These are phyloP conservation scores for Caenorhabditis afra DNA, from an alignment of 2,888 invertebrate species.

Conservation along the genomic window DNA sequence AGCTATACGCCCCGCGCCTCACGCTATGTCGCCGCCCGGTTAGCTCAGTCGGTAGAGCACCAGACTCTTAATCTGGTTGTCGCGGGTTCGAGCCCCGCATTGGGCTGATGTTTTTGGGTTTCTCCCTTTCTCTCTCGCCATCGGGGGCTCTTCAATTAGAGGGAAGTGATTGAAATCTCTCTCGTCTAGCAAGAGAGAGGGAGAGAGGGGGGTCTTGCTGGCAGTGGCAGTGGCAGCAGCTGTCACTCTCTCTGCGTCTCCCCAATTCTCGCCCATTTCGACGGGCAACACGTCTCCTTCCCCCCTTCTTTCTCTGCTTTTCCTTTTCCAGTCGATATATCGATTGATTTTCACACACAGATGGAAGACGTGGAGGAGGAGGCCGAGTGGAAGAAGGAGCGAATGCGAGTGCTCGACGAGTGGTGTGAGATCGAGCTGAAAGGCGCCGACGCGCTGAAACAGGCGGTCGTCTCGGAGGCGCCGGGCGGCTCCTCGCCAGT, in stretches of 20 bases:
- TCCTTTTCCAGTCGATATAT: constrained; percentile 1
- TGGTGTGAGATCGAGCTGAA: constrained; percentile 67
- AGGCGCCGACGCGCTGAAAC: constrained; percentile 48
- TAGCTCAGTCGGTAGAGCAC: constrained; percentile 80
- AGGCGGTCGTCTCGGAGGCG: constrained; percentile 43
- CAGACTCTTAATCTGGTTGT: constrained; percentile 80
- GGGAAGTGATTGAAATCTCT: too few relatives aligned
- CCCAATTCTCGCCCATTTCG: constrained; percentile 1
- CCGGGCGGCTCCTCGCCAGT: not conserved
- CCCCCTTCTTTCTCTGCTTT: not conserved
- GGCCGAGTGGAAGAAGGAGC: constrained; percentile 60
- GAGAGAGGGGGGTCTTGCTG: too few relatives aligned
- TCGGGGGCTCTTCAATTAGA: too few relatives aligned
- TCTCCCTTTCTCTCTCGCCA: too few relatives aligned
- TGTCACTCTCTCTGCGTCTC: not conserved
- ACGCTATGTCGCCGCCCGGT: constrained; percentile 66
- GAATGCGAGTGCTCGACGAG: constrained; percentile 62
- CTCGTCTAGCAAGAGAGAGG: too few relatives aligned
- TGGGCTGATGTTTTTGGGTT: constrained; percentile 65
- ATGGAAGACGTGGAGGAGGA: constrained; percentile 52
- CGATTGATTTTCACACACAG: not conserved
- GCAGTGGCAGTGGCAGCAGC: too few relatives aligned
- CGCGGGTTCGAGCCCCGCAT: constrained; percentile 79
- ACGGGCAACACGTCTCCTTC: not conserved
- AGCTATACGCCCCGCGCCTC: not conserved